Evolutionary conservation across 2,888 invertebrate genomes (phyloP), one percentile per base, ranked within the genome.

Genomic region (Protodeltote pygarga): DNA sequence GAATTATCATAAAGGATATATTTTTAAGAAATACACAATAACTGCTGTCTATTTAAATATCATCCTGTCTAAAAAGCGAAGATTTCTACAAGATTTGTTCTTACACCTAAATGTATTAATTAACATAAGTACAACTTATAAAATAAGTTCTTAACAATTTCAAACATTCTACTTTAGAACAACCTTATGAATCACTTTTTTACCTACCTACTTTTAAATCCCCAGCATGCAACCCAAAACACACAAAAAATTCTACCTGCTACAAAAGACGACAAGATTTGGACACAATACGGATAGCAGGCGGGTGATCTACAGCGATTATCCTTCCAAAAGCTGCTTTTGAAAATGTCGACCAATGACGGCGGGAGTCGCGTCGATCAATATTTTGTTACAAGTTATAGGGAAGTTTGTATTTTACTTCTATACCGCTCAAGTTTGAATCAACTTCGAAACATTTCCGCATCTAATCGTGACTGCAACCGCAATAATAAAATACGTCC

Each of bases 211-310:
- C 57, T 51, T 44, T 28, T 47, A 66, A 61, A 68, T 65, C 64
- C 66, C 64, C 62, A 66, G 77, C 62, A 75, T 75, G 77, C 78
- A 73, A 80, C 82, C 86, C 85, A 84, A 86, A 83, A 73, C 85
- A 79, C 70, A 84, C 79, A 87, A 88, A 89, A 76, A 86, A 66
- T 59, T 77, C 87, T 91, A 90, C 92, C 91, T 91, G 90, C 88
- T 77, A 66, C 72, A 67, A 66, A 52, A 74, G 79, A 80, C 77
- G 75, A 75, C 76, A 72, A 75, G 77, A 84, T 83, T 84, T 80
- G 75, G 73, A 72, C 73, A 81, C 80, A 81, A 80, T 80, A 81
- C 74, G 75, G 74, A 80, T 81, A 81, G 81, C 71, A 61, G 73
- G 72, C 77, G 80, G 73, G 70, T 81, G 78, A 85, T 85, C 82